phyloP scores from a whole-genome alignment of 2,797 vertebrate genomes.

The Pipistrellus pygmaeus region DNA sequence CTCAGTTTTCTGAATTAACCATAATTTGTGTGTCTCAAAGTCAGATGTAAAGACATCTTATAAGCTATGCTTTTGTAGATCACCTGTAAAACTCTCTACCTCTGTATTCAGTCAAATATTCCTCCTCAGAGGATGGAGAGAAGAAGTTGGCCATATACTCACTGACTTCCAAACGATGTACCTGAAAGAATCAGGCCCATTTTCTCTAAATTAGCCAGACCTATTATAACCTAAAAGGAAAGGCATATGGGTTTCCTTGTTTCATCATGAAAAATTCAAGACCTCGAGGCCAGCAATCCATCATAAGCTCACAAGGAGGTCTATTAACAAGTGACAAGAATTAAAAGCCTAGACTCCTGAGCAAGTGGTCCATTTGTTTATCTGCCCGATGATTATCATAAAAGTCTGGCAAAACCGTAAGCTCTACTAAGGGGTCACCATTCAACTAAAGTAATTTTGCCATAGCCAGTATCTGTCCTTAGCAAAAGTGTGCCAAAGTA shows the following conservation, averaged over 20 bases:
- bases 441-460: not conserved
- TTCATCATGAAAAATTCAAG: conserved; percentile 21
- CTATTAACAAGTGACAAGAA: not conserved
- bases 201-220: conserved; percentile 5
- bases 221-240: not conserved
- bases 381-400: not conserved
- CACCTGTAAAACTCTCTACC: not conserved
- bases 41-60: not conserved
- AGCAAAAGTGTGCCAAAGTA: not conserved
- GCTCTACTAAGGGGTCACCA: not conserved
- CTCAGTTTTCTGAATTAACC: conserved; percentile 9
- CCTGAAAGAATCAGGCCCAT: not conserved
- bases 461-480: not conserved
- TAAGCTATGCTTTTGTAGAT: not conserved
- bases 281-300: not conserved
- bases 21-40: conserved; percentile 9
- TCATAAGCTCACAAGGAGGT: not conserved
- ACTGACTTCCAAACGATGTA: not conserved
- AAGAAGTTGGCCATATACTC: not conserved
- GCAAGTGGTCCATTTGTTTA: conserved; percentile 2
- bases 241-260: not conserved
- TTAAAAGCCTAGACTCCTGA: not conserved
- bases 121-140: not conserved
- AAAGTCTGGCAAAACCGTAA: not conserved
- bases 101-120: not conserved